Evolutionary conservation across 2,888 invertebrate genomes (phyloP).

Genomic region (Bhutanitis thaidina): DNA sequence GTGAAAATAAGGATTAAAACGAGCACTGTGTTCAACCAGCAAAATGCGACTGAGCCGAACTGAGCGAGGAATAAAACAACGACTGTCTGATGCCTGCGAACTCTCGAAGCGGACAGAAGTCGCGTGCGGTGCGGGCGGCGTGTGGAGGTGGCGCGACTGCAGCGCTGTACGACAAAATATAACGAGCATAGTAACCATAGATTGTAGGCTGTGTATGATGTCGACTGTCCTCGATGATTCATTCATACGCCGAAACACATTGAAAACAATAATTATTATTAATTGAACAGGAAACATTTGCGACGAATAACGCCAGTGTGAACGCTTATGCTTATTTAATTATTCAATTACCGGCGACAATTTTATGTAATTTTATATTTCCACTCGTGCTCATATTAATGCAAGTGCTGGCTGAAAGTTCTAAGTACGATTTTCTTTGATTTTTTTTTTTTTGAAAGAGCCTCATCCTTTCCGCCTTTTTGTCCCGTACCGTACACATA

Average conservation of each 20-base stretch:
- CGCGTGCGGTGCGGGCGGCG: slow-evolving; percentile 24
- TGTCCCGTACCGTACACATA: too few relatives aligned
- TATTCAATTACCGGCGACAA: too few relatives aligned
- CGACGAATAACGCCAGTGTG: background rate
- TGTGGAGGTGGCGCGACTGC: slow-evolving; percentile 44
- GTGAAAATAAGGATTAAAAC: slow-evolving; percentile 35
- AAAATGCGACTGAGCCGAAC: slow-evolving; percentile 55
- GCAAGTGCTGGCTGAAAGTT: too few relatives aligned
- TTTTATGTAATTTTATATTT: too few relatives aligned
- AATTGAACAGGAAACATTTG: slow-evolving; percentile 6
- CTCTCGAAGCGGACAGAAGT: slow-evolving; percentile 24
- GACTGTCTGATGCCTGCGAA: background rate
- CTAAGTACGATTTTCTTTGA: too few relatives aligned
- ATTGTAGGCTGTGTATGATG: background rate
- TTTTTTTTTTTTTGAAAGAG: too few relatives aligned
- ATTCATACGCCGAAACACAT: slow-evolving; percentile 30
- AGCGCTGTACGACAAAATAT: background rate
- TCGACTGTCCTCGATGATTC: slow-evolving; percentile 42
- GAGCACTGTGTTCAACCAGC: slow-evolving; percentile 54
- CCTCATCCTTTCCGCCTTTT: too few relatives aligned
- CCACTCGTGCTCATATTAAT: too few relatives aligned
- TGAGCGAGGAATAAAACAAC: slow-evolving; percentile 26
- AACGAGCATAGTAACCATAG: background rate
- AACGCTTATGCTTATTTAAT: too few relatives aligned
- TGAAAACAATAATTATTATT: slow-evolving; percentile 23